Evolutionary conservation across 2,797 vertebrate species (phyloP), one percentile per base, ranked within the genome.

Genomic region (Neoniphon sammara): DNA sequence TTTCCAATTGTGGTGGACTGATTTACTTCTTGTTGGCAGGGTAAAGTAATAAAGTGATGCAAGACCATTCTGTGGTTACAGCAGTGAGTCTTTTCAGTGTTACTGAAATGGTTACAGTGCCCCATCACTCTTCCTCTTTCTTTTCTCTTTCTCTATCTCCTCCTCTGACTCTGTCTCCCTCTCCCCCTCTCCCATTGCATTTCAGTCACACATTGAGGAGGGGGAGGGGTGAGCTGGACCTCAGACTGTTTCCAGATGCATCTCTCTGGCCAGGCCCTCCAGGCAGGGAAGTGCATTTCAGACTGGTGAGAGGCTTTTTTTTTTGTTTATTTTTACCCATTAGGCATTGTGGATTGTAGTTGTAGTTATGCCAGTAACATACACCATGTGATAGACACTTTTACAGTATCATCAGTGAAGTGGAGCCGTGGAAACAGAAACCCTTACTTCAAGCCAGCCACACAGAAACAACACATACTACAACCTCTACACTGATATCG

Each of bases 161-260:
- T 5, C 2, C 54, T 30, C 54, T 31, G 36, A 20, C 66, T 62
- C 50, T n/a, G 44, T 70, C 52, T 66, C 34, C 11, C 46, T 31
- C 66, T 66, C 55, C 23, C 52, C 31, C 52, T 20, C 23, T 55
- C 68, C 62, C 46, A 53, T n/a, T 74, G 39, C 49, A 50, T 60
- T 60, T 34, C 17, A 18, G 56, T 60, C 49, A 44, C 64, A 23
- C 31, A 57, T 20, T 56, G 62, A 75, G 56, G 66, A 65, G 62
- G 49, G 31, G 75, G 53, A 77, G 39, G 72, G 58, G n/a, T 39
- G 59, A 65, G 46, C 70, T 62, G 63, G 61, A 70, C 70, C 10
- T 72, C 44, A 52, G 53, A 57, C 77, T 73, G 59, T 18, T 82
- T 87, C 80, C 89, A 87, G 85, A 86, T 78, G 81, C 52, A 56